Evolutionary conservation across 2,113 vertebrate genomes (phyloP).

Genomic region (Lepidothrix coronata): DNA sequence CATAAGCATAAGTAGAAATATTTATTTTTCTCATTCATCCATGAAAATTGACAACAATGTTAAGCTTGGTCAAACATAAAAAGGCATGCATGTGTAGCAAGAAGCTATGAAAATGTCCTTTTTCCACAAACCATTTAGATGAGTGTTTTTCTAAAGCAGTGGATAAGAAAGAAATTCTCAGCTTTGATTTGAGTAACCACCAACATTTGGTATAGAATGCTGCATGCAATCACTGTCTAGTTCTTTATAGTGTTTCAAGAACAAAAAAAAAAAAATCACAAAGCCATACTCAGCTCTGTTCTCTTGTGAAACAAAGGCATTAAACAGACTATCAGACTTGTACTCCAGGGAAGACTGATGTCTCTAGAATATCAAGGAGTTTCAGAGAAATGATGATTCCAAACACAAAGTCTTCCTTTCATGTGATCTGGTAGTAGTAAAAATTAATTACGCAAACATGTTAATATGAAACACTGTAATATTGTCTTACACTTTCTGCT

Average conservation of each 20-base stretch:
- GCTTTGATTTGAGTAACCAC: slow-evolving; percentile 38
- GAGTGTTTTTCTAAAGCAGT: slow-evolving; percentile 3
- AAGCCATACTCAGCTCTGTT: slow-evolving; percentile 44
- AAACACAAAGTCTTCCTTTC: slow-evolving; percentile 49
- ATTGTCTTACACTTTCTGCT: slow-evolving; percentile 24
- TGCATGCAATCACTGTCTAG: slow-evolving; percentile 35
- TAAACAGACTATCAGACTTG: slow-evolving; percentile 21
- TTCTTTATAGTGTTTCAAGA: slow-evolving; percentile 57
- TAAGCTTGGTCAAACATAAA: slow-evolving; percentile 54
- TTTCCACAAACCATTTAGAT: background rate
- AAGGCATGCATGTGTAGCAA: background rate
- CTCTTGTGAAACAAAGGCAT: slow-evolving; percentile 59
- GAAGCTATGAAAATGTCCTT: slow-evolving; percentile 13
- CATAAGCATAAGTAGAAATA: background rate
- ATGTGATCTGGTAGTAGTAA: slow-evolving; percentile 35
- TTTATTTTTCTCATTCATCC: slow-evolving; percentile 15
- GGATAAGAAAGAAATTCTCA: slow-evolving; percentile 40
- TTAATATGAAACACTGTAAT: background rate
- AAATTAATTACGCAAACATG: slow-evolving; percentile 32
- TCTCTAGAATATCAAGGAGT: slow-evolving; percentile 67
- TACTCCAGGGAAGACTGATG: slow-evolving; percentile 52
- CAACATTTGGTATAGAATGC: background rate
- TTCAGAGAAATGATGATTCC: slow-evolving; percentile 40
- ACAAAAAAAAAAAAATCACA: slow-evolving; percentile 59
- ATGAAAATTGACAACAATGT: background rate